Percentiles rank a stretch among this genome's conserved stretches.
These are phyloP conservation scores for Tokudaia tokunoshimensis DNA, from an alignment of 2,797 vertebrate species.

Conservation along the genomic window DNA sequence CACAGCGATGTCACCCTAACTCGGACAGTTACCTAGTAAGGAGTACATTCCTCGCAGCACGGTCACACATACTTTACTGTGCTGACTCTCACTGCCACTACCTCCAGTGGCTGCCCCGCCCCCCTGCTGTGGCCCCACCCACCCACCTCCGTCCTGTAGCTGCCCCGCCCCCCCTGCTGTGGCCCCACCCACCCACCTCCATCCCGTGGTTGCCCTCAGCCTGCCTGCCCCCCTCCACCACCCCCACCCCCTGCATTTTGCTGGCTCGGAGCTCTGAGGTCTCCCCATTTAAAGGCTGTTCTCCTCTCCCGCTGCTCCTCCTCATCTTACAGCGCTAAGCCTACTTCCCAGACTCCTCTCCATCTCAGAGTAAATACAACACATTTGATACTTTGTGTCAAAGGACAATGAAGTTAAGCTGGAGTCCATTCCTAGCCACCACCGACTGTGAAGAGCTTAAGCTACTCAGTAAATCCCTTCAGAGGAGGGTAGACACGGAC, in stretches of 20 bases:
- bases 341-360: background rate
- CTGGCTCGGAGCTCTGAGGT: background rate
- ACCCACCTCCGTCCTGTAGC: too few relatives aligned
- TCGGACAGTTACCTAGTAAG: too few relatives aligned
- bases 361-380: background rate
- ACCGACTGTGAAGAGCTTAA: background rate
- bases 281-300: background rate
- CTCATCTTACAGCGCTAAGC: background rate
- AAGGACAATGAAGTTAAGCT: too few relatives aligned
- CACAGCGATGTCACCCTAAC: background rate
- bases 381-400: background rate
- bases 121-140: background rate
- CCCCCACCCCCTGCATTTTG: background rate
- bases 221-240: background rate
- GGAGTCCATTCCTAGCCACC: background rate
- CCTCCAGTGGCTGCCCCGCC: background rate
- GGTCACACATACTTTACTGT: background rate
- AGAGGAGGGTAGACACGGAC: background rate
- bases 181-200: too few relatives aligned
- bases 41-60: too few relatives aligned
- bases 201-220: too few relatives aligned
- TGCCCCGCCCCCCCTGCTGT: background rate
- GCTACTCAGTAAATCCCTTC: background rate
- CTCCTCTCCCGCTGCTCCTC: background rate
- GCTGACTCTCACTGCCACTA: background rate